Base-by-base conservation (phyloP, 2,797 vertebrate genomes). In the Zalophus californianus region DNA sequence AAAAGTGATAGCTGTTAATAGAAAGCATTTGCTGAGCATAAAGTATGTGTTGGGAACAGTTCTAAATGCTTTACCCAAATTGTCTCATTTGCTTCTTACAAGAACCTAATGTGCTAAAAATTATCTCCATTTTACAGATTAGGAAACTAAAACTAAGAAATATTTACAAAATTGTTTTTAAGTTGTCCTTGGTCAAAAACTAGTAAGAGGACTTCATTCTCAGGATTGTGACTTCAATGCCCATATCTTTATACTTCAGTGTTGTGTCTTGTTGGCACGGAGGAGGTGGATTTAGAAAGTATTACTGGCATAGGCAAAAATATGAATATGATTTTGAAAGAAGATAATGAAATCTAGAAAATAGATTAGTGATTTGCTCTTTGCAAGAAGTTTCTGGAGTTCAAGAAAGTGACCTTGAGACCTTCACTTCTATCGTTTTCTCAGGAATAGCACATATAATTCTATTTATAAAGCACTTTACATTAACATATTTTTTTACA, bases 381-480 rank as follows among this genome's bases (percentile, higher is more conserved):
- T 38, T 56, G 60, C 32, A 44, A 92, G n/a, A 96, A 79, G n/a
- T 84, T 94, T 96, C 32, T 87, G 5, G 21, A 86, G 35, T 92
- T 94, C 64, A 91, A 79, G 54, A 68, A 75, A 89, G 16, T 91
- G 73, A 94, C 44, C 85, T 91, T 92, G 15, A 21, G 50, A 78
- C 20, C n/a, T 90, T 85, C 18, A 44, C 29, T 75, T 96, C 12
- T 82, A 52, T 93, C 16, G 77, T 77, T 90, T 96, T 85, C 35
- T 91, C 56, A 80, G 32, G 38, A 94, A 84, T 16, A 64, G 15
- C 29, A 72, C 10, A 52, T 35, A 86, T 70, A 88, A 90, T 86
- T 96, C 50, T 89, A 85, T 44, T 66, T 95, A 90, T 85, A 87
- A 95, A 88, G 41, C 14, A 86, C 4, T 95, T 90, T 64, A 32